phyloP scores from a whole-genome alignment of 2,797 vertebrate species.

The Gallinago stenura region DNA sequence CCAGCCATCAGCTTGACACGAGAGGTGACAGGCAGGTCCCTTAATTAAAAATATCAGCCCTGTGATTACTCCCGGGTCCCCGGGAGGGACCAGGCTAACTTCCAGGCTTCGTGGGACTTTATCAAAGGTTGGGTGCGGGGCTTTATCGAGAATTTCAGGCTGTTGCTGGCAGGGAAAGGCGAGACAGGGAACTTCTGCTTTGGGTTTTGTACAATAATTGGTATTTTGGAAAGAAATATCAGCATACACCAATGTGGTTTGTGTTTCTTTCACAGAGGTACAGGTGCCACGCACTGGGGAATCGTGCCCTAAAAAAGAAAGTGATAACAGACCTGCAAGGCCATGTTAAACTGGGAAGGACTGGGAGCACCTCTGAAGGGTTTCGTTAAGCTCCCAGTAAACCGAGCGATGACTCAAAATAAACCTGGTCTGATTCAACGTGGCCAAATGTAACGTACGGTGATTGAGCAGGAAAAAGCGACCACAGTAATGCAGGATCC shows the following conservation, averaged over 20 bases:
- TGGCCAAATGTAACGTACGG: rapidly evolving
- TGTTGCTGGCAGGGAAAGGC: background rate
- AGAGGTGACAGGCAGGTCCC: background rate
- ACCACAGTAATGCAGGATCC: background rate
- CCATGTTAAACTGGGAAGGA: background rate
- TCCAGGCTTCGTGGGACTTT: background rate
- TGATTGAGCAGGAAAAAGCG: background rate
- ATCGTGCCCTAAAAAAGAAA: background rate
- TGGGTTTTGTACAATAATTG: background rate
- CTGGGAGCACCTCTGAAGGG: background rate
- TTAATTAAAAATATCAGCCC: background rate
- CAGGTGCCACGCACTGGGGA: rapidly evolving
- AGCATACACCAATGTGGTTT: background rate
- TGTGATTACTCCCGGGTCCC: background rate
- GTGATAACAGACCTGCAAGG: background rate
- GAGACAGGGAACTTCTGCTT: background rate
- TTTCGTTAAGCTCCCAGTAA: background rate
- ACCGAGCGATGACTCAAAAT: background rate
- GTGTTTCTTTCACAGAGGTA: background rate
- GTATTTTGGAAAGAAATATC: background rate
- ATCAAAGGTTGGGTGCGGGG: background rate
- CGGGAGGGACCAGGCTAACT: background rate
- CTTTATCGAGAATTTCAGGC: background rate
- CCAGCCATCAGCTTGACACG: background rate
- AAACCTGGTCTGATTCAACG: background rate